A percentile compares a stretch with the other conserved stretches of the same genome.
These are phyloP conservation scores for Monochamus saltuarius DNA, from an alignment of 1,140 invertebrate genomes.

Conservation along the genomic window DNA sequence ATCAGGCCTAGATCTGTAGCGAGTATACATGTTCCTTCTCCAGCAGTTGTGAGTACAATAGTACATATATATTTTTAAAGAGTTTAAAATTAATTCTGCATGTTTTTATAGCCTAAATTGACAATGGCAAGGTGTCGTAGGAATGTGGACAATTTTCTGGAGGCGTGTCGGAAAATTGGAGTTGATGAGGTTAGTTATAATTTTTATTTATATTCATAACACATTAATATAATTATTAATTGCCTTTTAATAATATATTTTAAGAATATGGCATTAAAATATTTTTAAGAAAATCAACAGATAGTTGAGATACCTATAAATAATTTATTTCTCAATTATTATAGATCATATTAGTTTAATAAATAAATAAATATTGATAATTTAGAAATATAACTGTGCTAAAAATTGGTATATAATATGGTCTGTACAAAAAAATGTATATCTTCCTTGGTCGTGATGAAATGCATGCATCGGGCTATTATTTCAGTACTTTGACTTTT, in stretches of 20 bases:
- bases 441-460: too few species aligned
- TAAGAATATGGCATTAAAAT: background rate
- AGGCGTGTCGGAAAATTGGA: conserved; percentile 89
- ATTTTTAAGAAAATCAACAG: too few species aligned
- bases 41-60: conserved; percentile 82
- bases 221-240: background rate
- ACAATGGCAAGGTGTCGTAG: conserved; percentile 89
- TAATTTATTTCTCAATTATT: too few species aligned
- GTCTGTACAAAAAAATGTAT: too few species aligned
- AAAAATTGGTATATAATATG: too few species aligned
- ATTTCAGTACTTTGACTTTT: too few species aligned
- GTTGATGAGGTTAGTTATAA: conserved; percentile 83
- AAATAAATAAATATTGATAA: too few species aligned
- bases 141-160: conserved; percentile 94
- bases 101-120: conserved; percentile 76
- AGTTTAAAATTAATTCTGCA: background rate
- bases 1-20: conserved; percentile 85
- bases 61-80: conserved; percentile 1
- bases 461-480: too few species aligned
- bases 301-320: too few species aligned
- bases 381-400: too few species aligned
- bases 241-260: background rate
- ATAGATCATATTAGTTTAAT: too few species aligned
- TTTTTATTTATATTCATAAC: conserved; percentile 1
- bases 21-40: conserved; percentile 92